Evolutionary conservation across 2,888 invertebrate genomes (phyloP), one percentile per base, ranked within the genome.

Genomic region (Monopis laevigella): DNA sequence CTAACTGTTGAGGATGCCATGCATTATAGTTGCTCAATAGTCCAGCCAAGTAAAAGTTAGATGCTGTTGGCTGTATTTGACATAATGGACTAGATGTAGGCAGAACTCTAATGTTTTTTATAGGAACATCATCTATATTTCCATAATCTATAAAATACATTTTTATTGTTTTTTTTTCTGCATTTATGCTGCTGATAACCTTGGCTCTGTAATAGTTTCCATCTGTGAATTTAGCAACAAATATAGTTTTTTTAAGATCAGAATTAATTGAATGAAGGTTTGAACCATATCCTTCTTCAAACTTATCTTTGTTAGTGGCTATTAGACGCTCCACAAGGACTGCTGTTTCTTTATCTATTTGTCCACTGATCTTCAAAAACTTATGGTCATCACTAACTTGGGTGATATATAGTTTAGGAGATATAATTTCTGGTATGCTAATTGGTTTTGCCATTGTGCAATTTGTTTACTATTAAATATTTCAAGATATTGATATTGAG

Each of bases 361-460:
- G 91, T 18, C 89, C 91, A 77, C 86, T 88, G 56, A 92, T 75
- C 71, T 85, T 88, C 45, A 92, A 65, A 57, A 88, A 87, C 43
- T 85, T 84, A 19, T 87, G 86, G 45, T 87, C 86, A 39, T 84
- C 83, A 55, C 89, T 89, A 47, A 90, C 82, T 68, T 86, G 84
- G 46, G 89, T 89, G 54, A 88, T 83, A 50, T 73, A 82, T 36
- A 86, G 65, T 4, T 13, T 38, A 38, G 28, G 42, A 46, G n/a
- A n/a, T n/a, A n/a, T n/a, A n/a, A n/a, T n/a, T n/a, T n/a, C n/a
- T n/a, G n/a, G n/a, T n/a, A n/a, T n/a, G n/a, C n/a, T n/a, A n/a
- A n/a, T n/a, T n/a, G n/a, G n/a, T n/a, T n/a, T n/a, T n/a, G n/a
- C n/a, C n/a, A n/a, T n/a, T n/a, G n/a, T n/a, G n/a, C n/a, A n/a